phyloP scores from a whole-genome alignment of 2,888 invertebrate genomes.

The Cerceris rybyensis region DNA sequence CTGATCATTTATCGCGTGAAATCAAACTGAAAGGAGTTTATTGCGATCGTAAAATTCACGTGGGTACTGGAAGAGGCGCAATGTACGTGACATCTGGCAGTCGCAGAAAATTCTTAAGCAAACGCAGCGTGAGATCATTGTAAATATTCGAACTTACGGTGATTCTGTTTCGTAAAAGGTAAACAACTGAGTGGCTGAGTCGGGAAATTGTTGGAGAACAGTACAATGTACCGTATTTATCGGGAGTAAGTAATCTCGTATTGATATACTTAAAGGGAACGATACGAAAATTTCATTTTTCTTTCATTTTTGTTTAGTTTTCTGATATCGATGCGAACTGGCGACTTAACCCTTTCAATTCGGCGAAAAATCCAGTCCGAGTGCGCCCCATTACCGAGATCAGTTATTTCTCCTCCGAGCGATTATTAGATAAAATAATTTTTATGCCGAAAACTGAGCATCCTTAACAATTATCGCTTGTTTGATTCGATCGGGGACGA shows the following conservation, averaged over 20 bases:
- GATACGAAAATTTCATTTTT: not conserved
- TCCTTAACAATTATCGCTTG: too few relatives aligned
- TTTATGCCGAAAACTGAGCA: too few relatives aligned
- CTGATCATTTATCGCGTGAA: too few relatives aligned
- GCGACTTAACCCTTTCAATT: too few relatives aligned
- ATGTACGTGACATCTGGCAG: conserved; percentile 22
- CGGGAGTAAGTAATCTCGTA: too few relatives aligned
- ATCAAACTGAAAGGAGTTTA: conserved; percentile 13
- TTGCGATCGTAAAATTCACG: conserved; percentile 34
- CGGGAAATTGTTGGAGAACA: conserved; percentile 14
- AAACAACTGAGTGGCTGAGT: conserved; percentile 8
- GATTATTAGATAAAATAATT: too few relatives aligned
- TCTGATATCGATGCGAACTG: not conserved
- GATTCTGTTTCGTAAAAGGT: conserved; percentile 8
- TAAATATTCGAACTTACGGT: conserved; percentile 33
- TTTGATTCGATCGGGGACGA: too few relatives aligned
- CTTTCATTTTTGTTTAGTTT: not conserved
- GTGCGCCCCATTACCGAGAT: too few relatives aligned
- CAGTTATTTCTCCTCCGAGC: too few relatives aligned
- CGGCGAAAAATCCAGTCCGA: too few relatives aligned
- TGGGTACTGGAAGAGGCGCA: conserved; percentile 22
- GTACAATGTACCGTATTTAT: not conserved
- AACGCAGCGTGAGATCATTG: conserved; percentile 39
- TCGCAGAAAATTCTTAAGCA: conserved; percentile 16
- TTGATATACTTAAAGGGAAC: conserved; percentile 4